Evolutionary conservation across 2,113 vertebrate species (phyloP).

Genomic region (Porphyrio hochstetteri): DNA sequence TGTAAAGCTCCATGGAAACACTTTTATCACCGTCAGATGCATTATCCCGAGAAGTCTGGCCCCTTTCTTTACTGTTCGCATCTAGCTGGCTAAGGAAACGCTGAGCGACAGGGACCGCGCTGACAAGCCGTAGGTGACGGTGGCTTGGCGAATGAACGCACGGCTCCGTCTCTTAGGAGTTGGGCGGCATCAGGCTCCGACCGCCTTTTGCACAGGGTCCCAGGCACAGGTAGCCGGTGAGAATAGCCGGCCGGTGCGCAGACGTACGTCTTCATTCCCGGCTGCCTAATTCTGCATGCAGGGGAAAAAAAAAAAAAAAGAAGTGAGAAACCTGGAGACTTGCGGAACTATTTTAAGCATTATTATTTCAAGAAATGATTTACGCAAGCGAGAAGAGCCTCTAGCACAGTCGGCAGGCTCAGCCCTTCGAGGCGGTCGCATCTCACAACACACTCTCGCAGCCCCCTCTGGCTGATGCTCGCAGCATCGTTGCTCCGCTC

Average conservation of each 20-base stretch:
- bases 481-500: slow-evolving; percentile 13
- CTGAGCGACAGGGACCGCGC: fast-evolving
- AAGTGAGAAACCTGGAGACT: slow-evolving; percentile 39
- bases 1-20: slow-evolving; percentile 53
- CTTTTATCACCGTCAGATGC: slow-evolving; percentile 35
- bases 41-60: slow-evolving; percentile 34
- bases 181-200: background rate
- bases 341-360: slow-evolving; percentile 51
- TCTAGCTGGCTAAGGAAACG: background rate
- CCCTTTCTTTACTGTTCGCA: background rate
- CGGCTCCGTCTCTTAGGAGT: background rate
- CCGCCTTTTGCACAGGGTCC: background rate
- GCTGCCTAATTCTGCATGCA: background rate
- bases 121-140: background rate
- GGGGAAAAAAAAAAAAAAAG: background rate
- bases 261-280: background rate
- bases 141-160: background rate
- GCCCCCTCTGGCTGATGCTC: slow-evolving; percentile 66
- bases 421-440: background rate
- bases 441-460: slow-evolving; percentile 37
- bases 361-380: slow-evolving; percentile 68
- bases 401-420: slow-evolving; percentile 58
- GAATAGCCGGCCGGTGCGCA: background rate
- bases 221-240: background rate
- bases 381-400: slow-evolving; percentile 68